Conservation (phyloP, 2,113 vertebrate species). For the Grammomys dolichurus region DNA sequence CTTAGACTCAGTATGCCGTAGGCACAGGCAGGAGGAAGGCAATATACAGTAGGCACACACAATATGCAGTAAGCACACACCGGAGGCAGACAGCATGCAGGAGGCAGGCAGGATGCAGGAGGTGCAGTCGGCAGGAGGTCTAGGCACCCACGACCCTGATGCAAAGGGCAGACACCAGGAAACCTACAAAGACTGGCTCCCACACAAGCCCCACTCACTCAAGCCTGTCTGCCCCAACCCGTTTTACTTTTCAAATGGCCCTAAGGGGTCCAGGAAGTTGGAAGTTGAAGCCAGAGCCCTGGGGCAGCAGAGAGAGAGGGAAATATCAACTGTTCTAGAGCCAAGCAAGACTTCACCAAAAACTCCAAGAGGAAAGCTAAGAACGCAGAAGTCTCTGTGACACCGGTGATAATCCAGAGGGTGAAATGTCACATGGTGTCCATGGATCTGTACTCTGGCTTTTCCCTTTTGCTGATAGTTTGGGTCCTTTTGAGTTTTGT, state of each 20-base stretch:
- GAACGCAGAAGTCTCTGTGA: background rate
- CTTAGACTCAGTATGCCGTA: background rate
- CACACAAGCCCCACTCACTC: background rate
- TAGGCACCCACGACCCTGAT: too few species aligned
- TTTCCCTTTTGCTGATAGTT: background rate
- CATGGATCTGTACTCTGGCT: background rate
- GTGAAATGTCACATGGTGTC: background rate
- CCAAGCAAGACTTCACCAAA: background rate
- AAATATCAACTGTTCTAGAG: background rate
- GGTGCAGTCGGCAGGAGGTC: background rate
- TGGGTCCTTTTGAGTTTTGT: background rate
- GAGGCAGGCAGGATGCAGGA: background rate
- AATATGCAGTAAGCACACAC: background rate
- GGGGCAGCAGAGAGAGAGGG: background rate
- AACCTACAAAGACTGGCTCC: background rate
- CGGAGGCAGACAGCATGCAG: background rate
- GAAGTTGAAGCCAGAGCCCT: background rate
- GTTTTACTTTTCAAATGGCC: background rate
- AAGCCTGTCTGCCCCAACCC: background rate
- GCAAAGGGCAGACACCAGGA: background rate
- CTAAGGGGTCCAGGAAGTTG: background rate
- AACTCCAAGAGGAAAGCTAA: background rate
- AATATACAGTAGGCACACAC: too few species aligned
- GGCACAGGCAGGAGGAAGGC: background rate
- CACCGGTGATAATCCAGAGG: background rate